phyloP scores from a whole-genome alignment of 1,140 invertebrate genomes.

The Ganaspis sp. region DNA sequence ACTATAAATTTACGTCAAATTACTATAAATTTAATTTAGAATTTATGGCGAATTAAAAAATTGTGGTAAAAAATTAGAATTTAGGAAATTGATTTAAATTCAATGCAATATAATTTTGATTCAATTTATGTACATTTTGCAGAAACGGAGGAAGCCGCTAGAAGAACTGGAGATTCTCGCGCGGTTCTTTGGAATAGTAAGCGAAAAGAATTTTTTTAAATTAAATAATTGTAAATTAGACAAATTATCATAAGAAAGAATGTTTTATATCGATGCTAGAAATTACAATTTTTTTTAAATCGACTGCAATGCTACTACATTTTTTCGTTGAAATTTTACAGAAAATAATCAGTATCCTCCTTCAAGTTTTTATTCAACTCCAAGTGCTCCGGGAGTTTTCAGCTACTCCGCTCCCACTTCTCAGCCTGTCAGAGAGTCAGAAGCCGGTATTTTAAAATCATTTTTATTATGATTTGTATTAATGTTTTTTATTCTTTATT shows the following conservation, averaged over 20 bases:
- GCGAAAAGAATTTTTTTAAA: slow-evolving; percentile 63
- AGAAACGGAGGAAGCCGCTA: slow-evolving; percentile 87
- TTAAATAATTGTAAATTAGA: too few species aligned
- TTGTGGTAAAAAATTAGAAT: too few species aligned
- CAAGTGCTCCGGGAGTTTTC: slow-evolving; percentile 60
- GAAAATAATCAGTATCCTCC: slow-evolving; percentile 69
- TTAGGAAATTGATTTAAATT: not conserved
- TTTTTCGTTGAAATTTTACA: too few species aligned
- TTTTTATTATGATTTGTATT: not conserved
- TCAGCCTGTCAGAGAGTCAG: slow-evolving; percentile 66
- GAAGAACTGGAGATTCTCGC: slow-evolving; percentile 84
- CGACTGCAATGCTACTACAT: too few species aligned
- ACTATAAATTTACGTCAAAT: too few species aligned
- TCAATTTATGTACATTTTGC: slow-evolving; percentile 77
- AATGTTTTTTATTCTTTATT: not conserved
- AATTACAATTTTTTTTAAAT: too few species aligned
- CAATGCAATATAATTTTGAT: not conserved
- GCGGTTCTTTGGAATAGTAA: slow-evolving; percentile 90
- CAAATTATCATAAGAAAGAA: too few species aligned
- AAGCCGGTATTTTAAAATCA: slow-evolving; percentile 55
- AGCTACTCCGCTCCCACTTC: slow-evolving; percentile 62
- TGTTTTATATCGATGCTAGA: too few species aligned
- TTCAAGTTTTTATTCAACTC: slow-evolving; percentile 68
- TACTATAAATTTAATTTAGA: too few species aligned
- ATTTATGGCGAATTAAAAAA: too few species aligned